Conservation (phyloP, 2,797 vertebrate genomes). For the Distichodus sexfasciatus region DNA sequence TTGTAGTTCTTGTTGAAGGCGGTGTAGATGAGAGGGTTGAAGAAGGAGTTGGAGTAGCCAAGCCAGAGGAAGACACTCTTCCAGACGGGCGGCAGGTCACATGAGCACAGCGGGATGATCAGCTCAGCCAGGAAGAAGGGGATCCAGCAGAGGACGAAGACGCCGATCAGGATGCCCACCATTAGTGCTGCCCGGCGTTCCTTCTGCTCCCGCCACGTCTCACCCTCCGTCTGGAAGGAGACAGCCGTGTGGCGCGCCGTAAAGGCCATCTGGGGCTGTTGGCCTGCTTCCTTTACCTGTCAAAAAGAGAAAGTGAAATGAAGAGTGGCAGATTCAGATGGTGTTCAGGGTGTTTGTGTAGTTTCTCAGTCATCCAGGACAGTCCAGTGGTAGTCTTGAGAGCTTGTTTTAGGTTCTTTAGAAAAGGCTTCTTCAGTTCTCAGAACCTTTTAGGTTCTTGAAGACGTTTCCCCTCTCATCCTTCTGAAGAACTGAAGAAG, state of each 20-base stretch:
- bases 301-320: not conserved
- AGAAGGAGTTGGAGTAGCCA: conserved; percentile 97
- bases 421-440: too few species aligned
- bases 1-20: conserved; percentile 98
- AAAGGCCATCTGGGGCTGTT: conserved; percentile 87
- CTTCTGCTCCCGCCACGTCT: conserved; percentile 93
- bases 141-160: conserved; percentile 96
- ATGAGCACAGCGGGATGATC: conserved; percentile 87
- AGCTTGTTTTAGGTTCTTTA: too few species aligned
- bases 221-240: conserved; percentile 90
- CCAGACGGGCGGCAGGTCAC: conserved; percentile 89
- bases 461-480: too few species aligned
- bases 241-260: conserved; percentile 84
- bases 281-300: conserved; percentile 84
- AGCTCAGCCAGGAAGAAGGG: conserved; percentile 97
- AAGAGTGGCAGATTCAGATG: not conserved
- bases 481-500: too few species aligned
- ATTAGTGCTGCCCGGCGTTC: conserved; percentile 91
- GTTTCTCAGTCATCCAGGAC: too few species aligned
- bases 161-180: conserved; percentile 95
- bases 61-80: conserved; percentile 98
- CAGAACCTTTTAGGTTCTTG: too few species aligned
- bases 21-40: conserved; percentile 96
- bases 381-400: too few species aligned
- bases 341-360: too few species aligned